Percentiles rank a stretch among this genome's conserved stretches.
These are phyloP conservation scores for Phalacrocorax brasilianus DNA, from an alignment of 2,113 vertebrate species.

Conservation along the genomic window DNA sequence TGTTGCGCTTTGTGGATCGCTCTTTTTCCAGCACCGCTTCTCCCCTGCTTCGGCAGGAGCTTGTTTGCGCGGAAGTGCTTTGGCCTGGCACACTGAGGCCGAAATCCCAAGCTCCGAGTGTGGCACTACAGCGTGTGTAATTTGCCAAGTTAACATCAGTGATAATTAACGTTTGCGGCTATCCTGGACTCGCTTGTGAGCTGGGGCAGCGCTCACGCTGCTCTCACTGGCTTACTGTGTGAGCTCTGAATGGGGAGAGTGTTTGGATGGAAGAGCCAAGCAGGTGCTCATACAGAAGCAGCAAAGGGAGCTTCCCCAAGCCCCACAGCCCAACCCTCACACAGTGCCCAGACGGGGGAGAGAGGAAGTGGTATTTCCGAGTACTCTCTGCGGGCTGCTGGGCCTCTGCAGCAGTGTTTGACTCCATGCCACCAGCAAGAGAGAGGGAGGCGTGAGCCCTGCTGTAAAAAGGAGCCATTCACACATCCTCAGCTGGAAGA, in stretches of 20 bases:
- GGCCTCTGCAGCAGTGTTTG: not conserved
- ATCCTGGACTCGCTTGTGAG: not conserved
- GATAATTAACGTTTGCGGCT: not conserved
- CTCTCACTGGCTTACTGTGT: not conserved
- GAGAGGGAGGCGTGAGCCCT: not conserved
- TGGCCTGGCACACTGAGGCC: not conserved
- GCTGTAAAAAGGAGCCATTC: not conserved
- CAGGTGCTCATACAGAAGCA: not conserved
- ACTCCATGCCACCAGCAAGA: not conserved
- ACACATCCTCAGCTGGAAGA: not conserved
- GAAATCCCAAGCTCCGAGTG: not conserved
- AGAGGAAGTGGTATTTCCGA: not conserved
- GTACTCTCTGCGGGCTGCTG: not conserved
- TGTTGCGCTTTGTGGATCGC: rapidly evolving
- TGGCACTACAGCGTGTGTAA: rapidly evolving
- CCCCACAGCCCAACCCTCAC: not conserved
- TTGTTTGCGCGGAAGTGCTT: not conserved
- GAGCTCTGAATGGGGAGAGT: not conserved
- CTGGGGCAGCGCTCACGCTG: not conserved
- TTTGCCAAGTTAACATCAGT: not conserved
- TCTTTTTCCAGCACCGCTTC: not conserved
- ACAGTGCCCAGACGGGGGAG: not conserved
- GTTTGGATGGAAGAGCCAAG: not conserved
- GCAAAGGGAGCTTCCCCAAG: not conserved
- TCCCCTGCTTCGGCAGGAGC: not conserved